phyloP scores from a whole-genome alignment of 1,140 invertebrate genomes.

The Apis laboriosa region DNA sequence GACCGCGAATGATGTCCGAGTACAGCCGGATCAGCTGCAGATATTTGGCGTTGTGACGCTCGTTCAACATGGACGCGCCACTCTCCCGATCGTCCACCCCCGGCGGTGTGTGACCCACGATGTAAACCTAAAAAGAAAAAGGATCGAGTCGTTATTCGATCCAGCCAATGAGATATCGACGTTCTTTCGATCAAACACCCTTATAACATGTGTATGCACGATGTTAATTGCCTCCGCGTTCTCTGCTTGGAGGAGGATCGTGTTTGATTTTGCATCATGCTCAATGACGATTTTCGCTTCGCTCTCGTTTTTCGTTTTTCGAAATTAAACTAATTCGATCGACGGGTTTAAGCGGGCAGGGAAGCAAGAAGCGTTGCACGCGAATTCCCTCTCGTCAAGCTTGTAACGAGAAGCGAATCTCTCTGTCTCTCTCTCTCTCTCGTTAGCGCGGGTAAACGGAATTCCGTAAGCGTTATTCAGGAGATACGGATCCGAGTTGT shows the following conservation, averaged over 20 bases:
- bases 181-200: too few relatives aligned
- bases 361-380: too few relatives aligned
- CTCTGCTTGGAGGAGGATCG: too few relatives aligned
- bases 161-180: too few relatives aligned
- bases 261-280: too few relatives aligned
- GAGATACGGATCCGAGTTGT: slow-evolving; percentile 3
- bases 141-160: too few relatives aligned
- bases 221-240: too few relatives aligned
- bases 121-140: slow-evolving; percentile 86
- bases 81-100: slow-evolving; percentile 91
- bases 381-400: too few relatives aligned
- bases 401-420: slow-evolving; percentile 25
- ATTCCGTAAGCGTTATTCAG: slow-evolving; percentile 20
- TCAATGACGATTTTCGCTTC: too few relatives aligned
- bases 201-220: too few relatives aligned
- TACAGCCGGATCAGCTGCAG: slow-evolving; percentile 87
- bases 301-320: too few relatives aligned
- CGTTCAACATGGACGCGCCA: slow-evolving; percentile 83
- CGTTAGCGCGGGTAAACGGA: slow-evolving; percentile 57
- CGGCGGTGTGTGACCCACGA: slow-evolving; percentile 94
- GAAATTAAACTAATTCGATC: too few relatives aligned
- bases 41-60: slow-evolving; percentile 87
- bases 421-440: slow-evolving; percentile 33
- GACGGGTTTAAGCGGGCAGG: background rate
- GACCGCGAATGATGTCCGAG: slow-evolving; percentile 90